Base-by-base conservation (phyloP, 1,140 invertebrate species). In the Penaeus indicus region DNA sequence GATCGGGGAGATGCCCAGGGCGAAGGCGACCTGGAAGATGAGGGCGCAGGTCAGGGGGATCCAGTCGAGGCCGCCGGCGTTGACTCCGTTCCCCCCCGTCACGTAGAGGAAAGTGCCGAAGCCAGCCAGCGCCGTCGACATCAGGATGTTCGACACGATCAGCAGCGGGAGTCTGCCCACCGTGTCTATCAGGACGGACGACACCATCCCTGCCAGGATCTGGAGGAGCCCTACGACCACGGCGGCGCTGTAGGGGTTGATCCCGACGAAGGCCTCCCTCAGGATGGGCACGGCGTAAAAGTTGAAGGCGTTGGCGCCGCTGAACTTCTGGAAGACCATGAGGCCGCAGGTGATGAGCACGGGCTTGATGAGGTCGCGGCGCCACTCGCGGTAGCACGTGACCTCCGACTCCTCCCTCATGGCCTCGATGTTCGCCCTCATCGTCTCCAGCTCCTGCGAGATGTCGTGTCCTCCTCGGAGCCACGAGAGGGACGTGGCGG, bases 1-100 rank as follows among this genome's bases (percentile, higher is more conserved):
- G 92, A 98, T 97, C 67, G 97, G 97, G 92, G 96, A 97, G 92
- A 97, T 97, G 54, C 97, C 97, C 88, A 98, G 93, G 1, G 96
- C 96, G 92, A 97, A 97, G 27, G 96, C 96, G 8, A 96, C 95
- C 2, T 96, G 96, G 92, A 97, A 96, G 69, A 96, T 95, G 77
- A 97, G 93, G 18, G 96, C 96, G 93, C 96, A 97, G n/a, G 96
- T 93, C 63, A 97, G 92, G 18, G 96, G 96, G 90, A 97, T 96
- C 96, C 96, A 97, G 92, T 97, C 96, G 91, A 95, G 94, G 38
- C 91, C 18, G 93, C 86, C 85, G 62, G 79, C 67, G 42, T 64
- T 62, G 61, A 88, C 84, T 8, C 85, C 69, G 19, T 85, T 77
- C 27, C 86, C 94, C 93, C 19, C 94, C 94, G 86, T 88, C 21